Conservation (phyloP, 2,797 vertebrate species). For the Rhinogobio ventralis region DNA sequence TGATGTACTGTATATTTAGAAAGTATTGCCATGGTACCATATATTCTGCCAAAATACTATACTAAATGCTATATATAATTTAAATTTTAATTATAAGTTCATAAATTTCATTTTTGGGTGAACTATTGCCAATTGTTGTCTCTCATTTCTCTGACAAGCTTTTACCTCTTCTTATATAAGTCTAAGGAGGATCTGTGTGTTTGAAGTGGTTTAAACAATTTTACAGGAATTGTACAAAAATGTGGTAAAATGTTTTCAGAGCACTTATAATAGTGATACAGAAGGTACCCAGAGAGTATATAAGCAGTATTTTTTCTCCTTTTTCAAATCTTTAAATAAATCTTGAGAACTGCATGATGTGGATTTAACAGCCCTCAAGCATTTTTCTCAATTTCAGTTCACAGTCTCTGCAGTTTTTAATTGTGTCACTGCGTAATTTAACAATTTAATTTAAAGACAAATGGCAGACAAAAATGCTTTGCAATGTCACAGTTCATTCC, state of each 20-base stretch:
- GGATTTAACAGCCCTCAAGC: background rate
- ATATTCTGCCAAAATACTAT: background rate
- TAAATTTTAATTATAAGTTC: too few species aligned
- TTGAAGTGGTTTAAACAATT: background rate
- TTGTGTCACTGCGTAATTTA: background rate
- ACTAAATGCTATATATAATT: background rate
- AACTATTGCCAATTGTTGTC: background rate
- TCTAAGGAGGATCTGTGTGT: background rate
- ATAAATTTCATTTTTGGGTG: too few species aligned
- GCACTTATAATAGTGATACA: background rate
- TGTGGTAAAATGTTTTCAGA: background rate
- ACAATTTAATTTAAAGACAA: background rate
- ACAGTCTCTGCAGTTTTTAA: constrained; percentile 11
- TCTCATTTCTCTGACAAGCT: background rate
- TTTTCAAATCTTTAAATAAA: constrained; percentile 7
- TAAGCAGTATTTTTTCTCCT: background rate
- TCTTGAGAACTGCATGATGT: background rate
- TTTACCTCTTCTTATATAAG: background rate
- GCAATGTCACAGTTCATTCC: background rate
- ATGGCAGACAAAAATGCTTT: background rate
- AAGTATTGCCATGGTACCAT: background rate
- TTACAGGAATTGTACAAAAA: background rate
- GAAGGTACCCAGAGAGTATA: background rate
- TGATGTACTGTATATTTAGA: background rate
- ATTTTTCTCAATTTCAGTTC: background rate